Evolutionary conservation across 2,113 vertebrate genomes (phyloP).

Genomic region (Poecile atricapillus): DNA sequence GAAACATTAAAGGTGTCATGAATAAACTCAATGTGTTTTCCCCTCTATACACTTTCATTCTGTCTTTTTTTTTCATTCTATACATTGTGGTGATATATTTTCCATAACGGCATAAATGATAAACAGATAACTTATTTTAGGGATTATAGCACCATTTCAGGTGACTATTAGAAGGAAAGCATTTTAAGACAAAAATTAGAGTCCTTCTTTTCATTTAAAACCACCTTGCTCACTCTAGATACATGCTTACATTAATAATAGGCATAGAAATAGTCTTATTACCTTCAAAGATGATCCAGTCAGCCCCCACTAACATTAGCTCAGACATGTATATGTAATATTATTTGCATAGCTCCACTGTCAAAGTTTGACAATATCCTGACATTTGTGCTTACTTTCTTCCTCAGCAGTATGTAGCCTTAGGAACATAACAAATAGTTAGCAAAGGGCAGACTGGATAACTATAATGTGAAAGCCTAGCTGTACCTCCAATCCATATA

Average conservation of each 20-base stretch:
- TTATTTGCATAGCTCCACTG: not conserved
- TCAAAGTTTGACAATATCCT: not conserved
- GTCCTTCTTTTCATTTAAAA: not conserved
- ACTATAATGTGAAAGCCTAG: not conserved
- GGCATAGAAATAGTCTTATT: not conserved
- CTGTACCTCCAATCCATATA: not conserved
- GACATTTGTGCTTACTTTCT: not conserved
- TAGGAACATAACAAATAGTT: not conserved
- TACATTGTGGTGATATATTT: not conserved
- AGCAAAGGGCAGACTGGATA: not conserved
- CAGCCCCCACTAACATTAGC: fast-evolving
- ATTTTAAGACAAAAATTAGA: not conserved
- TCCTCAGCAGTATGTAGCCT: not conserved
- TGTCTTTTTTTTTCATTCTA: not conserved
- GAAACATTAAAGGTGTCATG: not conserved
- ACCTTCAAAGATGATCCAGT: not conserved
- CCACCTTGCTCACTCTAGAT: not conserved
- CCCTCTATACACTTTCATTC: not conserved
- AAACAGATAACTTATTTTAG: not conserved
- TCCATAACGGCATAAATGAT: not conserved
- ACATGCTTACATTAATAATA: not conserved
- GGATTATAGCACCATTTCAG: not conserved
- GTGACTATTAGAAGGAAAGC: not conserved
- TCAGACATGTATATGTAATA: not conserved
- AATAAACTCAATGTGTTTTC: not conserved